Evolutionary conservation across 2,888 invertebrate genomes (phyloP).

Genomic region (Idaea dimidiata): DNA sequence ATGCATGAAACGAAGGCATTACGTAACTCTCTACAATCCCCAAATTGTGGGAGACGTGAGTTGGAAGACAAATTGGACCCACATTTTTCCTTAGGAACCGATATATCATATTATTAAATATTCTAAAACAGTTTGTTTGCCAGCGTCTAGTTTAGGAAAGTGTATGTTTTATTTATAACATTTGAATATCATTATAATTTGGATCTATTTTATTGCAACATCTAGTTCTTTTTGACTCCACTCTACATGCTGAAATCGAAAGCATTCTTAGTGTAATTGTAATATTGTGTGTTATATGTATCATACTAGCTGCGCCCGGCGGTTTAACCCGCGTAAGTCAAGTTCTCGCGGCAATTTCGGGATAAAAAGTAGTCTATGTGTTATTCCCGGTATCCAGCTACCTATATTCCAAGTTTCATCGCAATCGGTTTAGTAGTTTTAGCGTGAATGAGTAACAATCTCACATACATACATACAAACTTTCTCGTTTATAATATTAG

Average conservation of each 20-base stretch:
- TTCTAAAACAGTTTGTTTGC: conserved; percentile 46
- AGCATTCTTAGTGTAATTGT: too few species aligned
- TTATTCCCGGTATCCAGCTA: too few species aligned
- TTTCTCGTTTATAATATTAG: too few species aligned
- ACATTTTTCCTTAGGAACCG: conserved; percentile 49
- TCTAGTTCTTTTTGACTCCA: neutral
- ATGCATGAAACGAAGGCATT: conserved; percentile 53
- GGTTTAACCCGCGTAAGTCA: too few species aligned
- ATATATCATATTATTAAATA: conserved; percentile 43
- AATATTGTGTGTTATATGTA: too few species aligned
- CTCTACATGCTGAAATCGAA: neutral
- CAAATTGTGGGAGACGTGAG: conserved; percentile 57
- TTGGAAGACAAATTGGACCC: conserved; percentile 53
- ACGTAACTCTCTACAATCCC: conserved; percentile 55
- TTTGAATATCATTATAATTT: neutral
- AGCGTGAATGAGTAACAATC: too few species aligned
- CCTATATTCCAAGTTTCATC: too few species aligned
- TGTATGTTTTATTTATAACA: neutral
- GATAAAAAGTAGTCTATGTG: too few species aligned
- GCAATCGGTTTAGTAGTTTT: too few species aligned
- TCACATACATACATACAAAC: too few species aligned
- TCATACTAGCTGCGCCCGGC: too few species aligned
- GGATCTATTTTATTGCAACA: neutral
- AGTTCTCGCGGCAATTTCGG: too few species aligned
- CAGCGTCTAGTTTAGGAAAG: conserved; percentile 18